Base-by-base conservation (phyloP, 1,140 invertebrate species). In the Ips nitidus region DNA sequence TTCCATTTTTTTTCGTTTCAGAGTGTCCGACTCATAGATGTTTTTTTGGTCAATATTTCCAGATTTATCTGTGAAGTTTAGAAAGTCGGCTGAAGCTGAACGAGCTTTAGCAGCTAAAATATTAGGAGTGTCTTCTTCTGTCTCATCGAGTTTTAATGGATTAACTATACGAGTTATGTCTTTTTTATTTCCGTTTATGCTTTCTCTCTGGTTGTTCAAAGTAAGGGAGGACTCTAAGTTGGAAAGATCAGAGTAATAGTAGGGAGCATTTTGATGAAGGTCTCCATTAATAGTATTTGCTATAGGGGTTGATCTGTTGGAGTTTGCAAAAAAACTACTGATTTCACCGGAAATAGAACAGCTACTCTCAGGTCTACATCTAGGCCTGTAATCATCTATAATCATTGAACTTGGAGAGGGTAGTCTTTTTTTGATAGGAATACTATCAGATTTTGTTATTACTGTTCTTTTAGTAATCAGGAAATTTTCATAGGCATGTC, bases 231-330 rank as follows among this genome's bases (percentile, higher is more conserved):
- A 71, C 62, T 73, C 74, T 6, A 70, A 72, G 45, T 68, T 70
- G n/a, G 76, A 73, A 1, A 94, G 81, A 80, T 95, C 93, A 0
- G 92, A 94, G 80, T 94, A 94, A 76, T 95, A 94, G 77, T 94
- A 71, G 7, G 69, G 69, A 47, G 50, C 69, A 43, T 61, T 61
- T 38, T 59, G 63, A 4, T 70, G 69, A 5, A 41, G 47, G 6
- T 8, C 8, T 22, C 22, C 22, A 52, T 68, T 57, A 8, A 59
- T 38, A 7, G 2, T 56, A 56, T 60, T 69, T 68, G 60, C 56
- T 37, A 75, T 36, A 61, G 77, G 73, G 7, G 75, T 78, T 8
- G 75, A 77, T 6, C 71, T 8, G 58, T 73, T 75, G 5, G 76
- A 78, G 62, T 68, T 74, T 41, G 58, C 72, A 56, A 76, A 53